Evolutionary conservation across 2,888 invertebrate genomes (phyloP), one percentile per base, ranked within the genome.

Genomic region (Seladonia tumulorum): DNA sequence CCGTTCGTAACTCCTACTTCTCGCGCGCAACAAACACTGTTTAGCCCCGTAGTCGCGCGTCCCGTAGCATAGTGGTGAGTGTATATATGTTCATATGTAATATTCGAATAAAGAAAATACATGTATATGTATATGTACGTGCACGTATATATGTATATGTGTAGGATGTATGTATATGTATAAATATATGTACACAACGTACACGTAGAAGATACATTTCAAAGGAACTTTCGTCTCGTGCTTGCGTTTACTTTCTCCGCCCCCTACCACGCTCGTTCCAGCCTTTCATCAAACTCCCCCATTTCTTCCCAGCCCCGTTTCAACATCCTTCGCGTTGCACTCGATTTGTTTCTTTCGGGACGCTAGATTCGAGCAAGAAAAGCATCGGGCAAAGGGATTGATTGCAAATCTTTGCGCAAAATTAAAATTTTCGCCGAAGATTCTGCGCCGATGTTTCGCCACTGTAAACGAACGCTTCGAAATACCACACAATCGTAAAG

Each of bases 41-140:
- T 85, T 68, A 90, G 81, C 79, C 75, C 85, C 85, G 79, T 93
- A 93, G 92, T 92, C 91, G 92, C 92, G 90, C 90, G 90, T 88
- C 88, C 88, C 92, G 87, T 93, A 93, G 93, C 85, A 91, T 92
- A 93, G 92, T 92, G 93, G 94, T 94, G 94, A 94, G 93, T 94
- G 94, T 94, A 94, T 94, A 94, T 94, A 94, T 94, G 94, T 94
- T 93, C 92, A 94, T 94, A 94, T 95, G 94, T 94, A 94, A 94
- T 93, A 94, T 94, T 94, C 93, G 92, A 93, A 93, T 92, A 86
- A 79, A 85, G 82, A 84, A 83, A 85, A 47, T 85, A 86, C 87
- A 88, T 85, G 86, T 79, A 88, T 81, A 80, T 53, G 80, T 79
- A 79, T 63, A 57, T 79, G 73, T 60, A 83, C 49, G 39, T 78